These are phyloP conservation scores for Crioceris asparagi DNA, from an alignment of 2,888 invertebrate genomes.

Conservation along the genomic window DNA sequence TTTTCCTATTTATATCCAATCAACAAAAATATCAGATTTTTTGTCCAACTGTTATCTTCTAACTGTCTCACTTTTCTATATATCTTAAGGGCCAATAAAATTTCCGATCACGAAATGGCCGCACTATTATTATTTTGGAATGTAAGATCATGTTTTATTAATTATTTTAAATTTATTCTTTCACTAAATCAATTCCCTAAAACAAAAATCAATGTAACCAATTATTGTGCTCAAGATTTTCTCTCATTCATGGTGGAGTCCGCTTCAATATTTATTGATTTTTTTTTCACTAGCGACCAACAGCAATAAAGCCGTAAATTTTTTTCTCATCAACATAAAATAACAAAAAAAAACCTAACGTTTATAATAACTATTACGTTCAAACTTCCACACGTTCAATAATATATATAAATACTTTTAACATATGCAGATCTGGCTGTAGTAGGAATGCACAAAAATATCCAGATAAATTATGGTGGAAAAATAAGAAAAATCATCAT, in stretches of 20 bases:
- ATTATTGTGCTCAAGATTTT: slow-evolving; percentile 1
- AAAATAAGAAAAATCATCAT: too few species aligned
- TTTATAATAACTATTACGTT: slow-evolving; percentile 33
- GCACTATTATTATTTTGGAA: slow-evolving; percentile 22
- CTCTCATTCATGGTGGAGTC: slow-evolving; percentile 5
- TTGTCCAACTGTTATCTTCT: too few species aligned
- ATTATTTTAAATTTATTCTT: neutral
- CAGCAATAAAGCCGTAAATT: slow-evolving; percentile 31
- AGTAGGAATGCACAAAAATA: too few species aligned
- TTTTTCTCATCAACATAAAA: slow-evolving; percentile 29
- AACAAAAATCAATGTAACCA: neutral
- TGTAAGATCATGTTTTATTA: slow-evolving; percentile 17
- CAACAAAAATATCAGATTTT: too few species aligned
- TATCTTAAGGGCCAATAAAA: too few species aligned
- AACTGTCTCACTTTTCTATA: too few species aligned
- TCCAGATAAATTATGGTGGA: too few species aligned
- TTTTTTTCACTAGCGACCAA: slow-evolving; percentile 31
- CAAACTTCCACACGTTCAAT: slow-evolving; percentile 31
- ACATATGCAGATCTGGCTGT: slow-evolving; percentile 37
- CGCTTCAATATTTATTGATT: too few species aligned
- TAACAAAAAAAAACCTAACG: slow-evolving; percentile 31
- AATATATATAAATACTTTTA: slow-evolving; percentile 37
- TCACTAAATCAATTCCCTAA: neutral
- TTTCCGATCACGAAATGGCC: too few species aligned
- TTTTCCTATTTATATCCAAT: too few species aligned